Conservation (phyloP, 2,888 invertebrate species). For the Athetis lepigone region DNA sequence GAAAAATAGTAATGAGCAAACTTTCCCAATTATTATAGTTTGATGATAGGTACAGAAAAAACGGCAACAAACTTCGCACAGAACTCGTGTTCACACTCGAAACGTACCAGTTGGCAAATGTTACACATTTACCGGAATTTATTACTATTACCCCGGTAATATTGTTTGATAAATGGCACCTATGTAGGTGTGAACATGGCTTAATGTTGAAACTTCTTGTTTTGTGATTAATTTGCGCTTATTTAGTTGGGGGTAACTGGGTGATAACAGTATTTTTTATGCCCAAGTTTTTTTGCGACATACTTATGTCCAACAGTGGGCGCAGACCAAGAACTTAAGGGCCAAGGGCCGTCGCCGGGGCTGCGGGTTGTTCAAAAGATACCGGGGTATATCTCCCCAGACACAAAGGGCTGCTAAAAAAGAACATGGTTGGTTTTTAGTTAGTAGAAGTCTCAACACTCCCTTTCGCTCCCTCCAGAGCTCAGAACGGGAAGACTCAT, state of each 20-base stretch:
- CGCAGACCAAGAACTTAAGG: too few species aligned
- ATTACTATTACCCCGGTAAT: conserved; percentile 56
- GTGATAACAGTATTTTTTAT: too few species aligned
- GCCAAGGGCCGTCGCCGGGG: too few species aligned
- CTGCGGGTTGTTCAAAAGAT: too few species aligned
- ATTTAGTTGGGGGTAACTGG: conserved; percentile 17
- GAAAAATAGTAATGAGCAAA: conserved; percentile 88
- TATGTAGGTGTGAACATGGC: conserved; percentile 48
- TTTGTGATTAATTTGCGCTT: conserved; percentile 44
- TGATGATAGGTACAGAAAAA: conserved; percentile 77
- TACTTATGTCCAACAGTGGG: too few species aligned
- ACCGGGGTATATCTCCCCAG: too few species aligned
- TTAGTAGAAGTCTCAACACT: too few species aligned
- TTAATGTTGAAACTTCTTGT: conserved; percentile 50
- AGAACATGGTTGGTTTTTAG: too few species aligned
- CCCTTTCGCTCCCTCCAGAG: too few species aligned
- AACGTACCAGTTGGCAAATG: conserved; percentile 56
- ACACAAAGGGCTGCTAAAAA: too few species aligned
- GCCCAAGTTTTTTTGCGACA: too few species aligned
- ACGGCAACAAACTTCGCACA: conserved; percentile 70
- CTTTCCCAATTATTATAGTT: conserved; percentile 89
- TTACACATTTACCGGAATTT: conserved; percentile 59
- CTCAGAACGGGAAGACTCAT: too few species aligned
- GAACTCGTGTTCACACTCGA: conserved; percentile 62
- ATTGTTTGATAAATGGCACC: conserved; percentile 55